A percentile compares a stretch with the other conserved stretches of the same genome.
Evolutionary conservation across 2,888 invertebrate genomes (phyloP).

Genomic region (Lithophane ornitopus): DNA sequence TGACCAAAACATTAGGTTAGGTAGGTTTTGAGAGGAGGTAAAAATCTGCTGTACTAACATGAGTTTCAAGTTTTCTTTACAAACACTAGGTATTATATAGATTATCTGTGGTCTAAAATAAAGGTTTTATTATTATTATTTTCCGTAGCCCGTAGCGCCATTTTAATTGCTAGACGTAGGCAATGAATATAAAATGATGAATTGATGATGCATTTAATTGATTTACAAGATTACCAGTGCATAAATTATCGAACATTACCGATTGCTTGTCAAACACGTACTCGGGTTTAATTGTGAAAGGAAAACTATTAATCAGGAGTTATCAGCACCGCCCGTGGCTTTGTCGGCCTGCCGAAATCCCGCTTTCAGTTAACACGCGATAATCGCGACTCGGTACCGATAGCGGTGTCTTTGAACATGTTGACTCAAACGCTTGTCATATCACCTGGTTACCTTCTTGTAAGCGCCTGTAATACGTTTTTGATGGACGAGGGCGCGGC

Average conservation of each 20-base stretch:
- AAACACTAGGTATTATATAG: neutral
- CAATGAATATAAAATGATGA: conserved; percentile 7
- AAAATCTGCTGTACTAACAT: neutral
- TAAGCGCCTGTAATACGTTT: conserved; percentile 85
- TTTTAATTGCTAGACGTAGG: neutral
- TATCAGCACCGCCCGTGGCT: conserved; percentile 81
- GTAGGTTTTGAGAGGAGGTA: neutral
- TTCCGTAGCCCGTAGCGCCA: neutral
- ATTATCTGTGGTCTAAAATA: neutral
- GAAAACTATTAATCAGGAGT: conserved; percentile 87
- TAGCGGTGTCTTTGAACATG: conserved; percentile 88
- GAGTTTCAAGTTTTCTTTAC: neutral
- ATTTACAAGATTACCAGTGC: conserved; percentile 79
- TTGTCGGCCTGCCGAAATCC: conserved; percentile 89
- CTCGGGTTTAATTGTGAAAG: conserved; percentile 79
- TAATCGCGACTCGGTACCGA: conserved; percentile 81
- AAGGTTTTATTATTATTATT: neutral
- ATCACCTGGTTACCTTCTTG: conserved; percentile 83
- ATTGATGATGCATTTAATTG: conserved; percentile 31
- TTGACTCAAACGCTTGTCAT: conserved; percentile 82
- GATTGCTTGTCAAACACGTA: conserved; percentile 84
- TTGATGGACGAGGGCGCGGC: conserved; percentile 87
- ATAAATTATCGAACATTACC: conserved; percentile 74
- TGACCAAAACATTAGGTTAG: neutral
- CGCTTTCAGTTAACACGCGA: conserved; percentile 84